Evolutionary conservation across 2,888 invertebrate species (phyloP), one percentile per base, ranked within the genome.

Genomic region (Heliothis peltigera): DNA sequence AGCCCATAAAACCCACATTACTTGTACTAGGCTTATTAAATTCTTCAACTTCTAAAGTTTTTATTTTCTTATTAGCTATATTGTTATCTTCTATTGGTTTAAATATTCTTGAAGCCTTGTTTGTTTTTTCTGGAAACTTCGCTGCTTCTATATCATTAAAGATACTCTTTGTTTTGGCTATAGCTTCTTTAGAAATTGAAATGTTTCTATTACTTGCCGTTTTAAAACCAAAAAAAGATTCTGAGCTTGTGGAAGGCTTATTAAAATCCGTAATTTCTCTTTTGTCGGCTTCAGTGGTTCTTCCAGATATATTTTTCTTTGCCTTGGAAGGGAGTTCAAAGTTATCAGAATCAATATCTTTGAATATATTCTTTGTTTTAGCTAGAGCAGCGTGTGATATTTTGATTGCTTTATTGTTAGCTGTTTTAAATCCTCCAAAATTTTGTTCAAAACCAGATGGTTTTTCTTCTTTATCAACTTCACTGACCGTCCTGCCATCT

Each of bases 321-420:
- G 18, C 15, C 7, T 69, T 60, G 6, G 22, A 4, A 43, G 67
- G 35, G 6, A 22, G 51, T 18, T 54, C 57, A 10, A 55, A 51
- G 15, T 57, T 4, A 46, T 60, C 19, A 15, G 56, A 46, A n/a
- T 75, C 60, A 22, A 88, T 66, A 62, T 87, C 82, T 47, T 84
- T 73, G 68, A 91, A 87, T 39, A 91, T 61, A 12, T 80, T 80
- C 76, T 83, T 87, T 15, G 85, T 84, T 73, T 79, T 88, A n/a
- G 63, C 61, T 8, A 87, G 17, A 2, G 89, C 86, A 55, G 80
- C 63, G 39, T 87, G 81, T 0, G 91, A 90, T 65, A 93, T 83
- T 17, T 71, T 60, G 22, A 94, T 87, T 8, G 77, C 65, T 77
- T 90, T 92, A 48, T 94, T 92, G 73, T 83, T 89, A 10, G 92